A percentile compares a stretch with the other conserved stretches of the same genome.
Conservation (phyloP, 2,113 vertebrate genomes). For the Amblyornis subalaris region DNA sequence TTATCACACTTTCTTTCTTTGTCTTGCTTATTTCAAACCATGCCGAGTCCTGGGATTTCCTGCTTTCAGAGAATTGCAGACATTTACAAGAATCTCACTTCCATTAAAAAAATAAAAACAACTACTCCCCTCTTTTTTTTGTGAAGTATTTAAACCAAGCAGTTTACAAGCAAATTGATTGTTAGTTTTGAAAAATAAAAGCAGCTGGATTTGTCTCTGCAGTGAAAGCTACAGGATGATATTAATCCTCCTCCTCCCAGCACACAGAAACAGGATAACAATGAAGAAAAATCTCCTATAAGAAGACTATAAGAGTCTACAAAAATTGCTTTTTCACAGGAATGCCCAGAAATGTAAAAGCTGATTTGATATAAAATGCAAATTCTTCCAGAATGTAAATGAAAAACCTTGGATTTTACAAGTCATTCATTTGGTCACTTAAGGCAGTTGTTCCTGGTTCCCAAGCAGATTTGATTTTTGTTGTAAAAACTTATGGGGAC, state of each 20-base stretch:
- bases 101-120: background rate
- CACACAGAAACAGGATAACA: background rate
- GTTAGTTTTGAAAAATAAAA: background rate
- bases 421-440: background rate
- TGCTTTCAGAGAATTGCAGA: background rate
- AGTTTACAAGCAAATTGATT: background rate
- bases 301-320: background rate
- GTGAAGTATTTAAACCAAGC: background rate
- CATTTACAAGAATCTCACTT: background rate
- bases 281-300: background rate
- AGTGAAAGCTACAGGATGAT: background rate
- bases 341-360: background rate
- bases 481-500: background rate
- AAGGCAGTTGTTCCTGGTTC: background rate
- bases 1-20: background rate
- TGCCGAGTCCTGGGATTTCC: background rate
- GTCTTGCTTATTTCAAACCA: background rate
- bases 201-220: background rate
- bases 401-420: background rate
- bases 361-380: background rate
- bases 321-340: background rate
- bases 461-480: background rate
- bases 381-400: background rate
- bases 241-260: background rate
- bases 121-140: background rate